Percentiles rank a stretch among this genome's conserved stretches.
phyloP scores from a whole-genome alignment of 2,113 vertebrate genomes.

The Struthidea cinerea region DNA sequence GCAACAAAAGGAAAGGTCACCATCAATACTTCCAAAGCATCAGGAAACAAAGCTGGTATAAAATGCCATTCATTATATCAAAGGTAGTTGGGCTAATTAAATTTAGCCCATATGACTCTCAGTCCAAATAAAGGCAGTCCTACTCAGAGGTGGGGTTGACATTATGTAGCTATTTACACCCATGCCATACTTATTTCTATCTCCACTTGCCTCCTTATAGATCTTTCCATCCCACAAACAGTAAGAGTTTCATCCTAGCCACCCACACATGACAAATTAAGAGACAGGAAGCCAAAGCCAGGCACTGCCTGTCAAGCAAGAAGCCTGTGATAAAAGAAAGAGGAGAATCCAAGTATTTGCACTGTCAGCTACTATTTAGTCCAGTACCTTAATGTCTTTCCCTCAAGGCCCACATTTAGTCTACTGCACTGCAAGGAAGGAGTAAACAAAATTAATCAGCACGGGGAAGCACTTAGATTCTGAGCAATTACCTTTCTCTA shows the following conservation, averaged over 20 bases:
- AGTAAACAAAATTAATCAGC: background rate
- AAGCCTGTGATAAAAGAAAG: background rate
- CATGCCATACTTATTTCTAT: background rate
- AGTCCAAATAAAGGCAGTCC: background rate
- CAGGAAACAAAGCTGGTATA: background rate
- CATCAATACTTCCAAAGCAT: background rate
- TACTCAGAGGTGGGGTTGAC: background rate
- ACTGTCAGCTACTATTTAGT: background rate
- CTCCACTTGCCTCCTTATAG: background rate
- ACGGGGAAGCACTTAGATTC: rapidly evolving
- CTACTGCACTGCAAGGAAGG: background rate
- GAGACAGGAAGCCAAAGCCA: background rate
- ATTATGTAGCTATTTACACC: background rate
- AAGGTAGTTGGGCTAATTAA: background rate
- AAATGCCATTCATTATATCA: background rate
- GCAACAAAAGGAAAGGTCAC: background rate
- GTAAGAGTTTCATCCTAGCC: background rate
- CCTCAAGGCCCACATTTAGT: background rate
- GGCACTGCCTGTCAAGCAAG: background rate
- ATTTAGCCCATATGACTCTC: background rate
- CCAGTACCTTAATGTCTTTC: background rate
- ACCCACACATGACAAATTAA: background rate
- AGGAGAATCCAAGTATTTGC: background rate
- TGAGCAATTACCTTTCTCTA: constrained; percentile 84
- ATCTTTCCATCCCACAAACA: background rate